phyloP scores from a whole-genome alignment of 92 coral and sea anemone genomes.

The Palythoa caribaeorum region DNA sequence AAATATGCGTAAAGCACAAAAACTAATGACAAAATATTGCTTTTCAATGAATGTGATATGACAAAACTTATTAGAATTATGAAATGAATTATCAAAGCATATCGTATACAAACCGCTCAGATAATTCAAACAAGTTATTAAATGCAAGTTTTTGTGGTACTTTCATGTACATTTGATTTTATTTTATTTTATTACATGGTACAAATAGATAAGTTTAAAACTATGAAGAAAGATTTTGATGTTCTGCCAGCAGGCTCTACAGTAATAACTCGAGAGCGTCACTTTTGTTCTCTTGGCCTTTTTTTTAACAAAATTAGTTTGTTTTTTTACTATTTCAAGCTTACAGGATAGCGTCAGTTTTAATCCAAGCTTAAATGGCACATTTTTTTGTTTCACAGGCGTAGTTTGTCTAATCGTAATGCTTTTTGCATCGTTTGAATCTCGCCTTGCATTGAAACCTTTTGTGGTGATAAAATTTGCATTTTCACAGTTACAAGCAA shows the following conservation, averaged over 20 bases:
- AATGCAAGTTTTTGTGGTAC: too few relatives aligned
- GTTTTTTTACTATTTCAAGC: neutral
- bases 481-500: neutral
- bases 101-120: neutral
- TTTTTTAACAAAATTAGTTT: neutral
- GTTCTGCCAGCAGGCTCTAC: too few relatives aligned
- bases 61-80: neutral
- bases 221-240: too few relatives aligned
- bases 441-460: neutral
- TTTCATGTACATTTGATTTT: too few relatives aligned
- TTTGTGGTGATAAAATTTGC: slow-evolving; percentile 2
- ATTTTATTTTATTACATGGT: too few relatives aligned
- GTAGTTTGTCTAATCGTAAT: too few relatives aligned
- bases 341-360: too few relatives aligned
- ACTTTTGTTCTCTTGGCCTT: too few relatives aligned
- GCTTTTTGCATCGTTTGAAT: neutral
- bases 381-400: neutral
- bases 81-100: neutral
- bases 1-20: neutral
- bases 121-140: too few relatives aligned
- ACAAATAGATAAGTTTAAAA: too few relatives aligned
- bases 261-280: too few relatives aligned
- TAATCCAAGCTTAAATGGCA: neutral
- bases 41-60: neutral
- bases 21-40: neutral